These are phyloP conservation scores for Vesta saturnalis DNA, from an alignment of 2,888 invertebrate genomes.

Conservation along the genomic window DNA sequence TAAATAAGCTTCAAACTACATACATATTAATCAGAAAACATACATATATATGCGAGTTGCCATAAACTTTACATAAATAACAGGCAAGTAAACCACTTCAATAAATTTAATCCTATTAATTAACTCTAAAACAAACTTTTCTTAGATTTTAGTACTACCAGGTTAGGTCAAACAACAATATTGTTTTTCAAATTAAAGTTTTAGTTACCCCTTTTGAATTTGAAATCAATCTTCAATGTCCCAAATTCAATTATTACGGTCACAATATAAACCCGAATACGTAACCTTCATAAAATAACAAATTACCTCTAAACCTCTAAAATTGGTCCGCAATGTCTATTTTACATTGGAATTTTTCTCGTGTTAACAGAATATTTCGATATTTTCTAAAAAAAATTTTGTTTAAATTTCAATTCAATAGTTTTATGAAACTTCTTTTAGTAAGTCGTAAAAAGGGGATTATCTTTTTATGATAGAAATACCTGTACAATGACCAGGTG, in stretches of 20 bases:
- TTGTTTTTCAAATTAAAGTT: too few relatives aligned
- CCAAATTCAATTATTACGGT: constrained; percentile 16
- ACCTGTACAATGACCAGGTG: too few relatives aligned
- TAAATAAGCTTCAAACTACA: too few relatives aligned
- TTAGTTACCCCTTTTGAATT: too few relatives aligned
- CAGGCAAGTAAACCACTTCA: too few relatives aligned
- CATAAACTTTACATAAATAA: too few relatives aligned
- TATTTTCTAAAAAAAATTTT: not conserved
- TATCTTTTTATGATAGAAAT: constrained; percentile 5
- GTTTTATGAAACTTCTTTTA: constrained; percentile 6
- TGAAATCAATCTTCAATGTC: not conserved
- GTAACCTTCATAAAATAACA: constrained; percentile 18
- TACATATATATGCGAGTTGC: too few relatives aligned
- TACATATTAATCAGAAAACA: too few relatives aligned
- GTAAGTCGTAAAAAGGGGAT: constrained; percentile 5
- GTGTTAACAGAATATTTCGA: not conserved
- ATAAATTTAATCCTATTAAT: too few relatives aligned
- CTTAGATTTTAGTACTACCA: too few relatives aligned
- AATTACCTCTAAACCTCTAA: constrained; percentile 4
- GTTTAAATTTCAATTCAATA: not conserved
- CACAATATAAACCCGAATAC: not conserved
- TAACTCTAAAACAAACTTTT: too few relatives aligned
- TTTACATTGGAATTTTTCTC: not conserved
- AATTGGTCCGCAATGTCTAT: constrained; percentile 3
- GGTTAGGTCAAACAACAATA: too few relatives aligned